phyloP scores from a whole-genome alignment of 2,797 vertebrate genomes.

The Schizopygopsis malacanthus region DNA sequence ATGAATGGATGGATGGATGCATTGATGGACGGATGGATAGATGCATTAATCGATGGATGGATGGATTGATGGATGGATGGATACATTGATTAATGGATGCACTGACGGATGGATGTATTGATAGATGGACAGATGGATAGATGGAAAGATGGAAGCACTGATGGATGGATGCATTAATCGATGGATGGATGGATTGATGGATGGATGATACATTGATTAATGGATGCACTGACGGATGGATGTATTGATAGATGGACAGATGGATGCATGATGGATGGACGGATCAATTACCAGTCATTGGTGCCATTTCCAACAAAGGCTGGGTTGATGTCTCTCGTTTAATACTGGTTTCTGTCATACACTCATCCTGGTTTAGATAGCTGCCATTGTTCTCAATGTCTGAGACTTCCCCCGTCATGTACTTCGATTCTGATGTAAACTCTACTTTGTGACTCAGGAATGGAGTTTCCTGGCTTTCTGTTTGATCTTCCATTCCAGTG shows the following conservation, averaged over 20 bases:
- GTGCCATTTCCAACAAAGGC: conserved; percentile 83
- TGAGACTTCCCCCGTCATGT: conserved; percentile 76
- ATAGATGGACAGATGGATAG: neutral
- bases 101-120: neutral
- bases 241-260: neutral
- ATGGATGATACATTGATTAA: too few species aligned
- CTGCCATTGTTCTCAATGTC: conserved; percentile 85
- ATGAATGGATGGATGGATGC: too few species aligned
- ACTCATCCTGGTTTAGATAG: conserved; percentile 81
- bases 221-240: neutral
- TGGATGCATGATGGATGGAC: neutral
- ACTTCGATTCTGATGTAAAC: conserved; percentile 79
- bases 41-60: too few species aligned
- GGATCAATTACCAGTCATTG: conserved; percentile 77
- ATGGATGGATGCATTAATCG: too few species aligned
- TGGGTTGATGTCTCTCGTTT: conserved; percentile 86
- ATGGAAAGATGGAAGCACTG: too few species aligned
- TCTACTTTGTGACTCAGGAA: conserved; percentile 66
- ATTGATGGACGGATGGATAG: neutral
- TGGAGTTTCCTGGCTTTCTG: conserved; percentile 58
- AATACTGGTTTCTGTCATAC: conserved; percentile 81
- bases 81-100: too few species aligned
- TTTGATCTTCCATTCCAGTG: conserved; percentile 61
- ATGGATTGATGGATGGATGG: neutral
- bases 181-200: too few species aligned